These are phyloP conservation scores for Eulemur rufifrons DNA, from an alignment of 2,113 vertebrate species.

Conservation along the genomic window DNA sequence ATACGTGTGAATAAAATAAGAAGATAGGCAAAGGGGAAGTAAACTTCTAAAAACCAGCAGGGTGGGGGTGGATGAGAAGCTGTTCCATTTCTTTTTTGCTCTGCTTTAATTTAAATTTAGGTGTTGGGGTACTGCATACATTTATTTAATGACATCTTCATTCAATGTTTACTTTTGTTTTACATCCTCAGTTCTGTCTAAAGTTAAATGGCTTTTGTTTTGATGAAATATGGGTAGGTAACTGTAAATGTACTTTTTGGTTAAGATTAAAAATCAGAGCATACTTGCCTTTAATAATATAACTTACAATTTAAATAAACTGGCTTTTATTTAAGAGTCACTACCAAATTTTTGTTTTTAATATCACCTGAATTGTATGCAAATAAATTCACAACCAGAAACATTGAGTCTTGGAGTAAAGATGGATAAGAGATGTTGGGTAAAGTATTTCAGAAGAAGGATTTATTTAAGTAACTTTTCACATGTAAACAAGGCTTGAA, in stretches of 20 bases:
- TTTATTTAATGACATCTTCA: not conserved
- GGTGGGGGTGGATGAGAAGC: not conserved
- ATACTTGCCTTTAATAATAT: not conserved
- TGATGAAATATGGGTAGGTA: not conserved
- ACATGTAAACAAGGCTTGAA: not conserved
- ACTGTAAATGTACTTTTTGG: not conserved
- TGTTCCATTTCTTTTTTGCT: not conserved
- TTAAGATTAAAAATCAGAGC: not conserved
- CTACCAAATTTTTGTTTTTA: not conserved
- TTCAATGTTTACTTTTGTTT: not conserved
- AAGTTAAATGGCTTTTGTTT: not conserved
- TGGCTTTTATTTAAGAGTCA: not conserved
- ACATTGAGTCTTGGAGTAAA: not conserved
- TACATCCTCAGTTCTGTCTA: not conserved
- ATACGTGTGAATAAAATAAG: not conserved
- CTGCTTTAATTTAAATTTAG: not conserved
- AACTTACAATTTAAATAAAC: not conserved
- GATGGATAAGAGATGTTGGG: not conserved
- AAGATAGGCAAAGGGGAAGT: not conserved
- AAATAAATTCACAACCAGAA: slow-evolving; percentile 13
- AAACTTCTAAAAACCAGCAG: not conserved
- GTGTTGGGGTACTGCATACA: not conserved
- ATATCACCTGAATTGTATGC: not conserved
- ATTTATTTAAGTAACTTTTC: slow-evolving; percentile 25
- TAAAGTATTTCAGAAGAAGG: not conserved